Evolutionary conservation across 2,888 invertebrate genomes (phyloP).

Genomic region (Heliconius ethilla): DNA sequence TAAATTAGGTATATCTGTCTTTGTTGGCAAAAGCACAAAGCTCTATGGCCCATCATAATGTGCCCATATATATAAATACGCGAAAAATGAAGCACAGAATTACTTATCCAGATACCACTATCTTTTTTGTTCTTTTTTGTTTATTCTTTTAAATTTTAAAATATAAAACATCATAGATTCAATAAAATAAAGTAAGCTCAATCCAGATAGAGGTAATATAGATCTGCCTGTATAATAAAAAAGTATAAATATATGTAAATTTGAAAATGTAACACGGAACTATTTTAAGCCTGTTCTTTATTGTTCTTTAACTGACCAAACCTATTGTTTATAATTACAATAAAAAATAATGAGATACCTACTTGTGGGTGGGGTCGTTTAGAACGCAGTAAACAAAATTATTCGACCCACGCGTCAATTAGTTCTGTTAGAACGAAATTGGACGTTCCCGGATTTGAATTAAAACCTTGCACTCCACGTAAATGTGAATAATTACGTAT

Average conservation of each 20-base stretch:
- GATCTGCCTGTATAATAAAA: too few relatives aligned
- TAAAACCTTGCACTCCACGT: constrained; percentile 79
- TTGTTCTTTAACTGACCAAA: constrained; percentile 45
- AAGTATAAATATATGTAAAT: neutral
- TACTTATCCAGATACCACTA: too few relatives aligned
- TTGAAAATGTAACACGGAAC: neutral
- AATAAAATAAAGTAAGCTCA: too few relatives aligned
- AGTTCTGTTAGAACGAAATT: constrained; percentile 81
- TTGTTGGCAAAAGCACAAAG: too few relatives aligned
- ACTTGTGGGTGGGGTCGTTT: constrained; percentile 75
- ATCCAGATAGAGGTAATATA: too few relatives aligned
- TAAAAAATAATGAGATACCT: constrained; percentile 57
- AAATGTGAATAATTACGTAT: constrained; percentile 82
- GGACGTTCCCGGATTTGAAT: constrained; percentile 65
- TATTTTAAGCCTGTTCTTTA: constrained; percentile 1
- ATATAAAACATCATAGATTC: too few relatives aligned
- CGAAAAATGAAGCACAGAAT: too few relatives aligned
- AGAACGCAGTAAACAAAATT: constrained; percentile 81
- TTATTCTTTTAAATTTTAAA: too few relatives aligned
- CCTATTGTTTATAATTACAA: constrained; percentile 49
- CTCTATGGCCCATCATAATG: too few relatives aligned
- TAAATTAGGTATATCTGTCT: too few relatives aligned
- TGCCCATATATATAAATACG: too few relatives aligned
- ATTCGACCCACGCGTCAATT: constrained; percentile 79
- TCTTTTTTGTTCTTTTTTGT: too few relatives aligned